phyloP scores from a whole-genome alignment of 2,888 invertebrate genomes.

The Venusia cambrica region DNA sequence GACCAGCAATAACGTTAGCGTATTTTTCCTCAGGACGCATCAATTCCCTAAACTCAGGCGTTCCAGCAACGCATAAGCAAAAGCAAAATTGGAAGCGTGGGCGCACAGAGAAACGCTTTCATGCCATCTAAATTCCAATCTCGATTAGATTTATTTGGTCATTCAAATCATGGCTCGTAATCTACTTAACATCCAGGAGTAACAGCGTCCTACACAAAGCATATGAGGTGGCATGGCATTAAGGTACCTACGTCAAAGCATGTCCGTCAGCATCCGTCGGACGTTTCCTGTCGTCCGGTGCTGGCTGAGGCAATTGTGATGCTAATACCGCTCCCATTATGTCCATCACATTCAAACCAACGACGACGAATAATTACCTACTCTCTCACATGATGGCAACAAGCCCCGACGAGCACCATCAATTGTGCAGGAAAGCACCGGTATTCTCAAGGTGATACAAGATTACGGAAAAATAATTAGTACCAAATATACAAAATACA shows the following conservation, averaged over 20 bases:
- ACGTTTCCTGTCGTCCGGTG: constrained; percentile 35
- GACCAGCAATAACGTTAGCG: neutral
- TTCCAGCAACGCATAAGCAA: too few relatives aligned
- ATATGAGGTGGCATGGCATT: constrained; percentile 24
- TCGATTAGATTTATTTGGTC: constrained; percentile 21
- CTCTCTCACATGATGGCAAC: constrained; percentile 18
- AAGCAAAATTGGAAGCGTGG: constrained; percentile 22
- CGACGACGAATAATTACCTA: constrained; percentile 34
- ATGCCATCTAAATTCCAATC: constrained; percentile 17
- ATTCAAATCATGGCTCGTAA: constrained; percentile 8
- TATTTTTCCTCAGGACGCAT: constrained; percentile 6
- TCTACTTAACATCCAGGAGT: constrained; percentile 19
- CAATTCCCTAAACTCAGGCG: constrained; percentile 6
- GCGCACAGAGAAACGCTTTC: constrained; percentile 19
- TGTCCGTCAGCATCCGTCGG: constrained; percentile 26
- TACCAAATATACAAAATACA: neutral
- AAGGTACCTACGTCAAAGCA: constrained; percentile 30
- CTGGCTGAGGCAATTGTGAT: constrained; percentile 42
- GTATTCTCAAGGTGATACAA: constrained; percentile 14
- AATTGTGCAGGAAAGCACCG: too few relatives aligned
- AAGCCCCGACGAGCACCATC: constrained; percentile 3
- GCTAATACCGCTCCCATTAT: constrained; percentile 56
- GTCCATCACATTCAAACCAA: constrained; percentile 38
- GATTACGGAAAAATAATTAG: constrained; percentile 13
- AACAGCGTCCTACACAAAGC: constrained; percentile 24